A percentile compares a stretch with the other conserved stretches of the same genome.
These are phyloP conservation scores for Leptoclinus maculatus DNA, from an alignment of 2,797 vertebrate species.

Conservation along the genomic window DNA sequence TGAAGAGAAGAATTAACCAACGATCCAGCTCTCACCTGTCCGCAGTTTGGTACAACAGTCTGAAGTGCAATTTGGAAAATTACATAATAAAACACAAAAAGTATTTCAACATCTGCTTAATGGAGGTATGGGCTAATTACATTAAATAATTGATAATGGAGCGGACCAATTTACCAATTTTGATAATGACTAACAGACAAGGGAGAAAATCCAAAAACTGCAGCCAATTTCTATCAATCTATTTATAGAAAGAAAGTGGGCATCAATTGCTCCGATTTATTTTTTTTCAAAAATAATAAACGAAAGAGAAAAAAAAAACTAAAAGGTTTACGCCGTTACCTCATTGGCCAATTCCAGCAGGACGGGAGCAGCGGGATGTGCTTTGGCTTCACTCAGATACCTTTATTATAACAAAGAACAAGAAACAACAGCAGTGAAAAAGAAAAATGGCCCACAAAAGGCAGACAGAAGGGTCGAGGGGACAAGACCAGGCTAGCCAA, in stretches of 20 bases:
- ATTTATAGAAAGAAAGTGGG: constrained; percentile 71
- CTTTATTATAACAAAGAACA: constrained; percentile 87
- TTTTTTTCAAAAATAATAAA: constrained; percentile 11
- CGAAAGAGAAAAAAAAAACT: background rate
- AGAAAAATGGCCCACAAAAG: constrained; percentile 74
- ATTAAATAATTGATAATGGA: constrained; percentile 93
- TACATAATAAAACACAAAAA: constrained; percentile 79
- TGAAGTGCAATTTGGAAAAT: constrained; percentile 84
- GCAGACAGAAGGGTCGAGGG: constrained; percentile 81
- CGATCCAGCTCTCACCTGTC: constrained; percentile 79
- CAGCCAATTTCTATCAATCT: constrained; percentile 76
- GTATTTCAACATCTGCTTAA: constrained; percentile 87
- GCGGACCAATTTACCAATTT: constrained; percentile 90
- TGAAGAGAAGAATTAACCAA: constrained; percentile 61
- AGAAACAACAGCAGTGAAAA: constrained; percentile 62
- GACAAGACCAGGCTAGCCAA: constrained; percentile 85
- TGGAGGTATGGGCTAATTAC: constrained; percentile 87
- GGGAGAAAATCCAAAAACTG: constrained; percentile 82
- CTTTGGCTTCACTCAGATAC: constrained; percentile 89
- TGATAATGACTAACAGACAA: constrained; percentile 91
- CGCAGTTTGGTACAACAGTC: constrained; percentile 65
- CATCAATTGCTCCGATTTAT: constrained; percentile 25
- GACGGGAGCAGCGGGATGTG: constrained; percentile 88
- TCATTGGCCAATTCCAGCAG: constrained; percentile 95
- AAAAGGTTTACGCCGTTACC: constrained; percentile 85